These are phyloP conservation scores for Spicauda simplicius DNA, from an alignment of 2,888 invertebrate genomes.

Conservation along the genomic window DNA sequence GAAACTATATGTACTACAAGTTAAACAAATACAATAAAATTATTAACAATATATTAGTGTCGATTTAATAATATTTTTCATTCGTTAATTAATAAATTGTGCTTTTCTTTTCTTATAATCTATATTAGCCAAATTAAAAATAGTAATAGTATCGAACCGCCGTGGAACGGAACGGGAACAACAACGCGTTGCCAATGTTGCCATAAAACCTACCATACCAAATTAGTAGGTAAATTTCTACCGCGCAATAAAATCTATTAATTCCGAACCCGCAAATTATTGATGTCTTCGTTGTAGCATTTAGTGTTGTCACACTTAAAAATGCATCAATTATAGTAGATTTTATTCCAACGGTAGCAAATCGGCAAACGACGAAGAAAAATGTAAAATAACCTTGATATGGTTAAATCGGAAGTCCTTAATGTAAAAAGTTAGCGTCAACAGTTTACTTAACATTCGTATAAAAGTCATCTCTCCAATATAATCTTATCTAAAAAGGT, in stretches of 20 bases:
- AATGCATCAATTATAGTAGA: constrained; percentile 9
- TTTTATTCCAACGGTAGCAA: constrained; percentile 24
- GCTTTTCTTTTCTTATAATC: constrained; percentile 74
- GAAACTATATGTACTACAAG: constrained; percentile 61
- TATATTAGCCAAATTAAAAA: constrained; percentile 77
- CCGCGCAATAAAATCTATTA: constrained; percentile 22
- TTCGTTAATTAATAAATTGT: constrained; percentile 75
- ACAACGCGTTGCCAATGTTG: constrained; percentile 57
- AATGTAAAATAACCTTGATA: constrained; percentile 64
- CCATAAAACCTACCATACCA: constrained; percentile 51
- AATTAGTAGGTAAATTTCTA: constrained; percentile 14
- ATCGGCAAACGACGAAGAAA: constrained; percentile 33
- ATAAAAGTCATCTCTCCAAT: constrained; percentile 84
- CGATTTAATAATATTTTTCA: constrained; percentile 57
- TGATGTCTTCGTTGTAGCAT: neutral
- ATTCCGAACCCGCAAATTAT: neutral
- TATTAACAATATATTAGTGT: constrained; percentile 83
- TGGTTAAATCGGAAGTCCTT: constrained; percentile 80
- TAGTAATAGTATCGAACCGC: constrained; percentile 50
- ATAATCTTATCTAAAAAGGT: constrained; percentile 83
- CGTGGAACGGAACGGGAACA: constrained; percentile 50
- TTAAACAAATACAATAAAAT: constrained; percentile 77
- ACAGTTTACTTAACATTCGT: constrained; percentile 84
- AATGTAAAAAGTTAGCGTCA: constrained; percentile 77
- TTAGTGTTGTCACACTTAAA: neutral